Percentiles rank a stretch among this genome's conserved stretches.
phyloP scores from a whole-genome alignment of 2,113 vertebrate species.

The Apistogramma diplotaenia region DNA sequence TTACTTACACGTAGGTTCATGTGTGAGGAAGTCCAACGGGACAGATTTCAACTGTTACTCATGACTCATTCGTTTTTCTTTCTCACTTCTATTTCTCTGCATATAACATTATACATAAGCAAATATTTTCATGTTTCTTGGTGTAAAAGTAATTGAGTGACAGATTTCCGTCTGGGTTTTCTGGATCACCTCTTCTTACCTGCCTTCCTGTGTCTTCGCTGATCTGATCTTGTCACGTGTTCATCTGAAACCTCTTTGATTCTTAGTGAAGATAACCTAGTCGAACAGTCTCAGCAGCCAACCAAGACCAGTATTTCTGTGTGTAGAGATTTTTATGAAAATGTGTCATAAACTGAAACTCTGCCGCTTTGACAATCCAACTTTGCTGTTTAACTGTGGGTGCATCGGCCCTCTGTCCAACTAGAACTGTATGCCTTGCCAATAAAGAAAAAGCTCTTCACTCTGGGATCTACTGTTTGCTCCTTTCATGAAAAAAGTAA shows the following conservation, averaged over 20 bases:
- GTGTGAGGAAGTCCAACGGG: slow-evolving; percentile 31
- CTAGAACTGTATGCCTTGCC: slow-evolving; percentile 69
- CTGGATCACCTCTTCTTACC: slow-evolving; percentile 17
- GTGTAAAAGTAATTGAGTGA: slow-evolving; percentile 37
- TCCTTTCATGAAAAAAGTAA: neutral
- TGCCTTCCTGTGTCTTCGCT: slow-evolving; percentile 34
- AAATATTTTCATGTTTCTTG: slow-evolving; percentile 45
- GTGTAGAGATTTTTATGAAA: slow-evolving; percentile 33
- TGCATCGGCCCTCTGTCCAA: slow-evolving; percentile 62
- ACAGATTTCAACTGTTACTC: slow-evolving; percentile 49
- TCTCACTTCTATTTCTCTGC: slow-evolving; percentile 24
- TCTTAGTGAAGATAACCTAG: slow-evolving; percentile 14
- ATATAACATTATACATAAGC: slow-evolving; percentile 30
- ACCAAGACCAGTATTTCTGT: slow-evolving; percentile 28
- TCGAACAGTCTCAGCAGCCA: slow-evolving; percentile 6
- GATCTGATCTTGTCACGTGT: slow-evolving; percentile 3
- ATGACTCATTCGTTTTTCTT: neutral
- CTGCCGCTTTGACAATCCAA: slow-evolving; percentile 77
- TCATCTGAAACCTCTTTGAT: slow-evolving; percentile 29
- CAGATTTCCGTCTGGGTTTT: slow-evolving; percentile 36
- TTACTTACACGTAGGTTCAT: slow-evolving; percentile 35
- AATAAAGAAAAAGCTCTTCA: slow-evolving; percentile 71
- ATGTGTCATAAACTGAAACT: slow-evolving; percentile 37
- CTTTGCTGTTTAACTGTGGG: slow-evolving; percentile 66
- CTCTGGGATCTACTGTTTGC: slow-evolving; percentile 21